A percentile compares a stretch with the other conserved stretches of the same genome.
Evolutionary conservation across 2,888 invertebrate genomes (phyloP).

Genomic region (Phaonia tiefii): DNA sequence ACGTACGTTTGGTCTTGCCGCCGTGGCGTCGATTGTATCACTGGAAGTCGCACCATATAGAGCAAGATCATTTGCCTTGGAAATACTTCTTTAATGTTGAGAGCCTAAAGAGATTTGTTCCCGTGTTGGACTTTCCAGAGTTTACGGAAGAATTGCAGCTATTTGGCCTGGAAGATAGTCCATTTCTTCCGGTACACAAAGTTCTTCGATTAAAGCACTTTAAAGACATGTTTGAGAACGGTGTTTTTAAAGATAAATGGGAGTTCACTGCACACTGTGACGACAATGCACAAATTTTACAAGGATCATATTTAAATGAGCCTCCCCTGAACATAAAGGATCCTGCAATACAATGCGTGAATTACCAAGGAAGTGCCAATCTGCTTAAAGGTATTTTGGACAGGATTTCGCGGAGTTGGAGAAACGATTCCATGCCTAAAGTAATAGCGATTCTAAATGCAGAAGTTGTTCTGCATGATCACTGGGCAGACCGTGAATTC

Average conservation of each 20-base stretch:
- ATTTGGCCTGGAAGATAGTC: constrained; percentile 71
- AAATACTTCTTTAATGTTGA: constrained; percentile 90
- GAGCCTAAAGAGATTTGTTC: constrained; percentile 87
- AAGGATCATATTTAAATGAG: constrained; percentile 84
- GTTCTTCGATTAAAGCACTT: constrained; percentile 92
- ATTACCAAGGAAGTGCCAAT: constrained; percentile 89
- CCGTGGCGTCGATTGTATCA: constrained; percentile 96
- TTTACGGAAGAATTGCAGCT: constrained; percentile 84
- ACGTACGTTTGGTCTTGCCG: constrained; percentile 89
- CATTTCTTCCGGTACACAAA: constrained; percentile 84
- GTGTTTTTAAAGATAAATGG: constrained; percentile 91
- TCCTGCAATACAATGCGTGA: constrained; percentile 85
- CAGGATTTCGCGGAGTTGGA: constrained; percentile 53
- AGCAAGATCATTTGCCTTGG: constrained; percentile 88
- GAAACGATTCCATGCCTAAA: constrained; percentile 65
- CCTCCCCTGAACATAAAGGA: constrained; percentile 84
- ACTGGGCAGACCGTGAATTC: constrained; percentile 90
- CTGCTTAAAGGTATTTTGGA: constrained; percentile 83
- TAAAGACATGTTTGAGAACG: constrained; percentile 90
- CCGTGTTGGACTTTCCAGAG: constrained; percentile 91
- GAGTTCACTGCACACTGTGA: constrained; percentile 85
- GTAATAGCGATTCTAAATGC: constrained; percentile 82
- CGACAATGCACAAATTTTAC: constrained; percentile 69
- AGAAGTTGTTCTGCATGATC: constrained; percentile 92
- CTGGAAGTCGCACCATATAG: constrained; percentile 86